Conservation (phyloP, 1,140 invertebrate species). For the Diorhabda carinulata region DNA sequence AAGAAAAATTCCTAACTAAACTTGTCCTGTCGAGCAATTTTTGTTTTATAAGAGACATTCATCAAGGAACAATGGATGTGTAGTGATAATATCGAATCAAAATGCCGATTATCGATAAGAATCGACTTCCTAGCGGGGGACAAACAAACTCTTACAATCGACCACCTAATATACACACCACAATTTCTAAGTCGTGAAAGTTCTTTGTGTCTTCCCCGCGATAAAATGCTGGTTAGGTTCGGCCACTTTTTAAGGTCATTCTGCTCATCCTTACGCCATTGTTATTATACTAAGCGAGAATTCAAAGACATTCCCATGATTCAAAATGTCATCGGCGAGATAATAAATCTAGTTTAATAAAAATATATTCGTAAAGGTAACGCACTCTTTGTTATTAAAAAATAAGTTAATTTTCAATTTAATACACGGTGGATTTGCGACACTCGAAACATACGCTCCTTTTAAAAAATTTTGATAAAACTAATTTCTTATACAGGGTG, state of each 20-base stretch:
- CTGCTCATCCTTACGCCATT: conserved; percentile 1
- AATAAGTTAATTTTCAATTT: no score
- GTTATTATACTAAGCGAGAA: not conserved
- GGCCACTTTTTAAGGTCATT: conserved; percentile 2
- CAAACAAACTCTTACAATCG: not conserved
- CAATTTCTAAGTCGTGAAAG: not conserved
- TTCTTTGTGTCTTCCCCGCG: not conserved
- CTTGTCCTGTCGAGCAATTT: no score
- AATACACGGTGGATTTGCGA: no score
- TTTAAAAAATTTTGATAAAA: no score
- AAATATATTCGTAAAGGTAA: not conserved
- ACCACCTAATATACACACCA: not conserved
- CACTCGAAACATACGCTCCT: no score
- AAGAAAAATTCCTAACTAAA: no score
- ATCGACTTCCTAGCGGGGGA: not conserved
- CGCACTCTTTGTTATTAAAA: not conserved
- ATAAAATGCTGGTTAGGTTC: not conserved
- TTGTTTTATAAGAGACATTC: no score
- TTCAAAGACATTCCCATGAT: conserved; percentile 2
- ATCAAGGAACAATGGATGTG: no score
- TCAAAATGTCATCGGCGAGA: not conserved
- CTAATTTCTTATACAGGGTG: no score
- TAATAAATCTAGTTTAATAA: not conserved
- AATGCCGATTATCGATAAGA: not conserved
- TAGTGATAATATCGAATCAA: not conserved